Evolutionary conservation across 2,888 invertebrate species (phyloP).

Genomic region (Cremastinae sp.): DNA sequence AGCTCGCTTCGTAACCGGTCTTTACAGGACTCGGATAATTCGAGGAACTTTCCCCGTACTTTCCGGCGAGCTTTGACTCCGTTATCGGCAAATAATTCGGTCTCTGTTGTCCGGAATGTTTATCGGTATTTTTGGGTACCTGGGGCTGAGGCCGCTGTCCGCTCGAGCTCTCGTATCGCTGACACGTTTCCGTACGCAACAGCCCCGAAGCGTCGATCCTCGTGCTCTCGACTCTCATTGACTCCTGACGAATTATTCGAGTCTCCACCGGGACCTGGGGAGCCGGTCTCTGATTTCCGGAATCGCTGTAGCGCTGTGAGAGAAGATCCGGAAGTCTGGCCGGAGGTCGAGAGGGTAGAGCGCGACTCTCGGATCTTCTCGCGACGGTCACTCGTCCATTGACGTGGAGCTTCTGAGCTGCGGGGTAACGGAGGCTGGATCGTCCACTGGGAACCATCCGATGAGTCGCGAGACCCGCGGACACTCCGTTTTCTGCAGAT

Average conservation of each 20-base stretch:
- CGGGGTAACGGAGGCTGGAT: constrained; percentile 80
- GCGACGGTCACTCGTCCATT: constrained; percentile 79
- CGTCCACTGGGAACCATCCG: constrained; percentile 78
- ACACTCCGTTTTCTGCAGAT: constrained; percentile 70
- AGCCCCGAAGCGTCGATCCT: constrained; percentile 67
- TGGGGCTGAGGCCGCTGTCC: constrained; percentile 77
- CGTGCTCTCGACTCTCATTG: constrained; percentile 72
- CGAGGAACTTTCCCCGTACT: constrained; percentile 57
- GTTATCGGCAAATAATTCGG: constrained; percentile 68
- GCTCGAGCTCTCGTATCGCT: constrained; percentile 67
- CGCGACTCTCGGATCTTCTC: constrained; percentile 74
- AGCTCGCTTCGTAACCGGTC: constrained; percentile 72
- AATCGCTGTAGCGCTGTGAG: constrained; percentile 74
- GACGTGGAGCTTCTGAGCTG: constrained; percentile 80
- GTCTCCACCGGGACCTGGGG: constrained; percentile 77
- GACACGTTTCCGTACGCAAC: constrained; percentile 67
- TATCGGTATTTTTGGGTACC: constrained; percentile 63
- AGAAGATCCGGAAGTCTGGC: constrained; percentile 74
- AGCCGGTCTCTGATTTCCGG: constrained; percentile 75
- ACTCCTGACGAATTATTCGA: constrained; percentile 75
- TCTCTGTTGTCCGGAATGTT: constrained; percentile 53
- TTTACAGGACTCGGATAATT: constrained; percentile 71
- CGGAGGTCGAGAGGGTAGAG: constrained; percentile 67
- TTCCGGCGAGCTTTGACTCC: constrained; percentile 62
- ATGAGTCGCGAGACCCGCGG: constrained; percentile 70